Evolutionary conservation across 2,797 vertebrate genomes (phyloP).

Genomic region (Syndactyla subalaris): DNA sequence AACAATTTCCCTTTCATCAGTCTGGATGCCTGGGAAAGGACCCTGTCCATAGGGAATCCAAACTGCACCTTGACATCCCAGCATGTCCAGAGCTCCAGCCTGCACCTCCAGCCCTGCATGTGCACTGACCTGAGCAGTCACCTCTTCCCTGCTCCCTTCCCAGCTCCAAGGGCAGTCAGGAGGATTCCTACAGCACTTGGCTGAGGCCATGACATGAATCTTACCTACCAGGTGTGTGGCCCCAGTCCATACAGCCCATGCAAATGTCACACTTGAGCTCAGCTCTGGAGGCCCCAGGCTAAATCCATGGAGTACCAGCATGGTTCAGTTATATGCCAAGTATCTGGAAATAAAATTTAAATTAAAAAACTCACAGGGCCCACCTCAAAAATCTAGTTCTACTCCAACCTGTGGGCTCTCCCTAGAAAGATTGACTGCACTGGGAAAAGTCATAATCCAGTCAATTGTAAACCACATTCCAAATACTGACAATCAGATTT

Average conservation of each 20-base stretch:
- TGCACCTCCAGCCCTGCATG: not conserved
- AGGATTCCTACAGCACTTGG: not conserved
- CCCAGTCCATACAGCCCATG: not conserved
- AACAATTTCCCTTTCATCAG: constrained; percentile 15
- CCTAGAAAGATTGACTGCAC: not conserved
- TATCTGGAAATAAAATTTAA: not conserved
- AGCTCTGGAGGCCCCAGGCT: not conserved
- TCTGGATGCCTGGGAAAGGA: not conserved
- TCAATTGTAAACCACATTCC: not conserved
- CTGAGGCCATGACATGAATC: not conserved
- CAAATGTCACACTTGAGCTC: not conserved
- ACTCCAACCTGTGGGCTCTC: not conserved
- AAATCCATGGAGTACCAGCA: not conserved
- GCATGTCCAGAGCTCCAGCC: not conserved
- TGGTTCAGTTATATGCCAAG: not conserved
- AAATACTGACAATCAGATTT: not conserved
- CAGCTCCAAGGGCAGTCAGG: not conserved
- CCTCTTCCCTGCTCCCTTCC: not conserved
- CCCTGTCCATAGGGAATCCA: not conserved
- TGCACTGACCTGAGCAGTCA: not conserved
- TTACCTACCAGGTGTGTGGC: not conserved
- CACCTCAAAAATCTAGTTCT: not conserved
- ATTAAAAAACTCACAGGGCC: not conserved
- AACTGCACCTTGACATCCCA: constrained; percentile 5
- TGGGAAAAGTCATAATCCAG: not conserved